Conservation (phyloP, 2,113 vertebrate species). For the Eclectus roratus region DNA sequence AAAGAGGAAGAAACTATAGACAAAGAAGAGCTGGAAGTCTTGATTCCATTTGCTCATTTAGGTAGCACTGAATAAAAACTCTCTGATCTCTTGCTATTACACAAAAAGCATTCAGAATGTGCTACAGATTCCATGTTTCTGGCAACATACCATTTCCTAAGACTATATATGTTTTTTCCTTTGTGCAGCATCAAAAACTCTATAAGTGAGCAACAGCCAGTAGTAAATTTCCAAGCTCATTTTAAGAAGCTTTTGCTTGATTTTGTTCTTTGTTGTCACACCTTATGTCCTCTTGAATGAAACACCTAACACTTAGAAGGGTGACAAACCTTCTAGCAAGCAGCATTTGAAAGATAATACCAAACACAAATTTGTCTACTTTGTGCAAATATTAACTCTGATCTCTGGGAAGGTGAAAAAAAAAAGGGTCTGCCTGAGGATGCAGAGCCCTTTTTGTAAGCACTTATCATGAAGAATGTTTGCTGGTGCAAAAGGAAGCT, state of each 20-base stretch:
- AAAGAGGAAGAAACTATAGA: not conserved
- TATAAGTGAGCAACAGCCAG: not conserved
- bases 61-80: not conserved
- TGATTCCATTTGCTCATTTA: not conserved
- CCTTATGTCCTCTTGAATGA: not conserved
- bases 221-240: not conserved
- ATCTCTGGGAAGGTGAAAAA: not conserved
- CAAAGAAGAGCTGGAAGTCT: not conserved
- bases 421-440: not conserved
- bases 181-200: not conserved
- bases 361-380: not conserved
- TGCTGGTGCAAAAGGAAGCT: not conserved
- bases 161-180: not conserved
- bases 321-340: not conserved
- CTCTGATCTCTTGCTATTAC: not conserved
- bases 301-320: not conserved
- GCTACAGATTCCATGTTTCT: not conserved
- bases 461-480: not conserved
- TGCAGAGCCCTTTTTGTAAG: not conserved
- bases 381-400: not conserved
- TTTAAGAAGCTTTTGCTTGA: not conserved
- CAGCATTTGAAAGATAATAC: not conserved
- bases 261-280: not conserved
- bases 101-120: not conserved
- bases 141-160: not conserved